Percentiles rank a stretch among this genome's conserved stretches.
These are phyloP conservation scores for Nycticebus coucang DNA, from an alignment of 2,113 vertebrate species.

Conservation along the genomic window DNA sequence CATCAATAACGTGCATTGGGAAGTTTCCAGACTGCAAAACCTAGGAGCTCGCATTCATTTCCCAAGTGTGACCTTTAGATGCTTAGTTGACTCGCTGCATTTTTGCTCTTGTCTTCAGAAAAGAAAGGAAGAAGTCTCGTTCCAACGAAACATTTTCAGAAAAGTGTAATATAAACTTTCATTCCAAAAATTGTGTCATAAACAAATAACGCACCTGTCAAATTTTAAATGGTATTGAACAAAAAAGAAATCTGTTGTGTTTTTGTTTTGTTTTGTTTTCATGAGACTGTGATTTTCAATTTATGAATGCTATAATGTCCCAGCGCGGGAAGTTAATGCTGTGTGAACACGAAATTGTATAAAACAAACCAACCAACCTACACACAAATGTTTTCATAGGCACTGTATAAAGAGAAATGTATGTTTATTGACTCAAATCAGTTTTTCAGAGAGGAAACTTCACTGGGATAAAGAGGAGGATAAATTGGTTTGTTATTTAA, in stretches of 20 bases:
- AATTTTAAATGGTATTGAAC: slow-evolving; percentile 82
- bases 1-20: slow-evolving; percentile 82
- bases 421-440: slow-evolving; percentile 91
- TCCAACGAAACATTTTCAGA: slow-evolving; percentile 79
- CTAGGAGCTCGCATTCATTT: slow-evolving; percentile 73
- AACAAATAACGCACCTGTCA: slow-evolving; percentile 83
- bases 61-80: slow-evolving; percentile 82
- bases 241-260: slow-evolving; percentile 85
- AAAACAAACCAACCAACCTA: slow-evolving; percentile 85
- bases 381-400: slow-evolving; percentile 84
- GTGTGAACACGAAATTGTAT: slow-evolving; percentile 87
- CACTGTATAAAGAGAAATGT: slow-evolving; percentile 89
- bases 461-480: slow-evolving; percentile 85
- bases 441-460: slow-evolving; percentile 91
- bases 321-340: slow-evolving; percentile 80
- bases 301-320: slow-evolving; percentile 82
- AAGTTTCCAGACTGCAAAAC: slow-evolving; percentile 81
- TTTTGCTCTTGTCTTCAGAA: slow-evolving; percentile 84
- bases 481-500: slow-evolving; percentile 87
- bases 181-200: slow-evolving; percentile 81
- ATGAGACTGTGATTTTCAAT: slow-evolving; percentile 92
- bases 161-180: slow-evolving; percentile 87
- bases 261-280: slow-evolving; percentile 84
- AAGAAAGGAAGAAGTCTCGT: slow-evolving; percentile 76
- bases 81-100: slow-evolving; percentile 83